These are phyloP conservation scores for Eurytoma adleriae DNA, from an alignment of 2,888 invertebrate species.

Conservation along the genomic window DNA sequence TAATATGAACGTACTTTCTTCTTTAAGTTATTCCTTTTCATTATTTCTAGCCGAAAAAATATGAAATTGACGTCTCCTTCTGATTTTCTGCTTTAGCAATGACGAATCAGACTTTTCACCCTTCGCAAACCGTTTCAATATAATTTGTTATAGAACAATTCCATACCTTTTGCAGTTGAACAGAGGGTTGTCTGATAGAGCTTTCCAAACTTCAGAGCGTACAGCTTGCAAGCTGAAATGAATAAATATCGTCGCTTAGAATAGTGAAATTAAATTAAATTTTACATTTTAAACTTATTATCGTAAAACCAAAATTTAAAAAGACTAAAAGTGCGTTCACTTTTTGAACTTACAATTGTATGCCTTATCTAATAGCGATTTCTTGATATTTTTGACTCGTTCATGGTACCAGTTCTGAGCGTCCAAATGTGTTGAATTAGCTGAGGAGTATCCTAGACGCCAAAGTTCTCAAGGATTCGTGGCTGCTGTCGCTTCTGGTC, in stretches of 20 bases:
- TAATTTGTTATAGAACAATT: constrained; percentile 87
- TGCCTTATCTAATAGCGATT: constrained; percentile 92
- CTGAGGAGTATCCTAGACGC: constrained; percentile 97
- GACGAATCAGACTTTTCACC: constrained; percentile 86
- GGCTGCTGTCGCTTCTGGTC: constrained; percentile 99
- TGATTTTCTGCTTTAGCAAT: constrained; percentile 74
- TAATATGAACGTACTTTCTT: constrained; percentile 29
- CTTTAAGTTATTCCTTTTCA: background rate
- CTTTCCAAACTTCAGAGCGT: constrained; percentile 95
- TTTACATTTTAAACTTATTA: background rate
- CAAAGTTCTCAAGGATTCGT: constrained; percentile 92
- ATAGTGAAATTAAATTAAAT: too few relatives aligned
- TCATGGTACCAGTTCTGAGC: constrained; percentile 94
- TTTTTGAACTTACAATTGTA: constrained; percentile 87
- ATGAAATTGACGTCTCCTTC: constrained; percentile 61
- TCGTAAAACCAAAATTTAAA: too few relatives aligned
- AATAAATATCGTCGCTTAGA: background rate
- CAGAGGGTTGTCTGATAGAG: constrained; percentile 90
- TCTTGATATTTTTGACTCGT: constrained; percentile 93
- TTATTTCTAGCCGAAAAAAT: constrained; percentile 41
- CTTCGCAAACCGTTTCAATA: constrained; percentile 90
- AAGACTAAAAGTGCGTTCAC: too few relatives aligned
- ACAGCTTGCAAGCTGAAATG: constrained; percentile 87
- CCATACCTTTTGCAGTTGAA: constrained; percentile 95
- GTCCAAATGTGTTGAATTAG: constrained; percentile 93